Conservation (phyloP, 2,113 vertebrate species). For the Tupaia chinensis region DNA sequence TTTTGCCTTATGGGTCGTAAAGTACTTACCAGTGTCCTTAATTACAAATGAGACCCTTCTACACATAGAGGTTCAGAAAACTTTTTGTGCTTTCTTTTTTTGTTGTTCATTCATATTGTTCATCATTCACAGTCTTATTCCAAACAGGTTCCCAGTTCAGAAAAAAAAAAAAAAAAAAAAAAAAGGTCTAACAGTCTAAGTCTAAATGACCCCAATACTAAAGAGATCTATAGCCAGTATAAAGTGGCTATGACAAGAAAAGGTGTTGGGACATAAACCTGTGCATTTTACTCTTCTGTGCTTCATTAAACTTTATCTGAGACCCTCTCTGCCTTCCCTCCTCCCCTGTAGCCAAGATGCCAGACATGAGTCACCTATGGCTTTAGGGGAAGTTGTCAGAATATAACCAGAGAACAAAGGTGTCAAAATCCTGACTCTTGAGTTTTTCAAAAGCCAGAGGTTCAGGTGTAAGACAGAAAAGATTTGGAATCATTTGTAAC, state of each 20-base stretch:
- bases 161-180: not conserved
- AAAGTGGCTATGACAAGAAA: not conserved
- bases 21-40: slow-evolving; percentile 1
- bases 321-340: not conserved
- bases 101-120: not conserved
- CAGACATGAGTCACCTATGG: slow-evolving; percentile 61
- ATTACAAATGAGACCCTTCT: not conserved
- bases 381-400: slow-evolving; percentile 61
- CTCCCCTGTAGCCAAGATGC: slow-evolving; percentile 9
- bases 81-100: not conserved
- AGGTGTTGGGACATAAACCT: not conserved
- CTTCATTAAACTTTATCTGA: slow-evolving; percentile 5
- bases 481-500: slow-evolving; percentile 66
- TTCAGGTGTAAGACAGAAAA: slow-evolving; percentile 73
- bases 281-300: not conserved
- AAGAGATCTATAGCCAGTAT: not conserved
- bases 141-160: not conserved
- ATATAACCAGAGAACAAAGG: slow-evolving; percentile 58
- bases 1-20: not conserved
- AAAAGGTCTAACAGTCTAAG: not conserved
- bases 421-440: slow-evolving; percentile 62
- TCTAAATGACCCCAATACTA: not conserved
- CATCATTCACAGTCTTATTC: not conserved
- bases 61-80: not conserved
- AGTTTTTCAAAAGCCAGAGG: slow-evolving; percentile 60